Base-by-base conservation (phyloP, 2,888 invertebrate genomes). In the Cynaeus angustus region DNA sequence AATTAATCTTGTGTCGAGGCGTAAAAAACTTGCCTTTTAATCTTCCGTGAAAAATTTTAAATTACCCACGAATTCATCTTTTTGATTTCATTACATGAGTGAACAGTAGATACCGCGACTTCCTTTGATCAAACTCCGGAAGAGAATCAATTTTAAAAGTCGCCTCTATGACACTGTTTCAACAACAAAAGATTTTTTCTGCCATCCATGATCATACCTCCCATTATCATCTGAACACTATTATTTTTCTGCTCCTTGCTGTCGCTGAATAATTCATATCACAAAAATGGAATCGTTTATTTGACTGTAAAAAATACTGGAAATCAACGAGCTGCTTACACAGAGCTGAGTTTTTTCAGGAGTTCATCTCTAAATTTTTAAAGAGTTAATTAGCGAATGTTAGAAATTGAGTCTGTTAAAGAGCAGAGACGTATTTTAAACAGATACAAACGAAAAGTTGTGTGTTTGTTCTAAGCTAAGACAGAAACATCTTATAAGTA, bases 91-190 rank as follows among this genome's bases (percentile, higher is more conserved):
- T 58, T 58, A 58, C 43, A 14, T 26, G 58, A 58, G 8, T 58
- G 58, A 55, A 16, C 55, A 16, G 55, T 21, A 55, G 55, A 55
- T 55, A 55, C 28, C 26, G 43, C 41, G 46, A 16, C 13, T 61
- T 43, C 10, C 65, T 65, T 65, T 65, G 65, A 65, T 65, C 55
- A 45, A 30, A 12, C 21, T 9, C 30, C 45, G 53, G 53, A 53
- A 65, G 30, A 43, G 53, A 65, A 65, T 65, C 65, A 65, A 55
- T 65, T 65, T 65, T 37, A 30, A 53, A 53, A 13, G 43, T 65
- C 38, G 12, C 26, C 48, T 21, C 52, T 41, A 38, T 62, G 62
- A 52, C 62, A 62, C 52, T 16, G 21, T 59, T 48, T 48, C 6
- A 62, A 62, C 37, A 50, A 62, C 28, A 50, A 58, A 26, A 45